phyloP scores from a whole-genome alignment of 2,797 vertebrate species.

The Paedocypris micromegethes region DNA sequence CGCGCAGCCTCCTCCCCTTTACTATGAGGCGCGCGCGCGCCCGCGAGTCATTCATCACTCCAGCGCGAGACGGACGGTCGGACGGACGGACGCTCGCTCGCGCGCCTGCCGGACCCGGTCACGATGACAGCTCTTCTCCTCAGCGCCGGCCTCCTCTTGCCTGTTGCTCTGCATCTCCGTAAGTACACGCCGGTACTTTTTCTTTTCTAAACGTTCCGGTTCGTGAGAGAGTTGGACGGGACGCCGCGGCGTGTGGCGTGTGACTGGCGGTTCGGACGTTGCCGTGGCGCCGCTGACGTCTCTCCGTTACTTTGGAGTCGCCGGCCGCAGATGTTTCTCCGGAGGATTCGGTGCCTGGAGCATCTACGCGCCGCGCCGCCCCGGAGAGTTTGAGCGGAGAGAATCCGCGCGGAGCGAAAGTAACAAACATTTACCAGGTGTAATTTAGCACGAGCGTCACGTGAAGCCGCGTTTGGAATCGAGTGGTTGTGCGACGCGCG shows the following conservation, averaged over 20 bases:
- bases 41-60: constrained; percentile 30
- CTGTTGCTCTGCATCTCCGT: constrained; percentile 75
- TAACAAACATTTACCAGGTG: no score
- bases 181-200: constrained; percentile 53
- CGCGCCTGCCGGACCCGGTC: constrained; percentile 29
- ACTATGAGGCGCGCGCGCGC: constrained; percentile 20
- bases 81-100: constrained; percentile 11
- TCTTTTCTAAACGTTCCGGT: neutral
- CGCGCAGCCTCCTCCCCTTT: constrained; percentile 27
- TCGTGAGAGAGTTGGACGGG: neutral
- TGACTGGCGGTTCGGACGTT: constrained; percentile 20
- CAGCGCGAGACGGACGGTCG: constrained; percentile 16
- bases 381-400: no score
- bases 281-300: constrained; percentile 25
- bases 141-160: constrained; percentile 64
- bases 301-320: constrained; percentile 18
- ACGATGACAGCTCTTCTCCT: constrained; percentile 62
- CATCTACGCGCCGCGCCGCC: no score
- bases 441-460: no score
- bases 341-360: constrained; percentile 20
- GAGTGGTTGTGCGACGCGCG: no score
- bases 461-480: no score
- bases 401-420: no score
- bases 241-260: constrained; percentile 12
- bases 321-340: constrained; percentile 32